phyloP scores from a whole-genome alignment of 2,888 invertebrate genomes.

The Crocallis elinguaria region DNA sequence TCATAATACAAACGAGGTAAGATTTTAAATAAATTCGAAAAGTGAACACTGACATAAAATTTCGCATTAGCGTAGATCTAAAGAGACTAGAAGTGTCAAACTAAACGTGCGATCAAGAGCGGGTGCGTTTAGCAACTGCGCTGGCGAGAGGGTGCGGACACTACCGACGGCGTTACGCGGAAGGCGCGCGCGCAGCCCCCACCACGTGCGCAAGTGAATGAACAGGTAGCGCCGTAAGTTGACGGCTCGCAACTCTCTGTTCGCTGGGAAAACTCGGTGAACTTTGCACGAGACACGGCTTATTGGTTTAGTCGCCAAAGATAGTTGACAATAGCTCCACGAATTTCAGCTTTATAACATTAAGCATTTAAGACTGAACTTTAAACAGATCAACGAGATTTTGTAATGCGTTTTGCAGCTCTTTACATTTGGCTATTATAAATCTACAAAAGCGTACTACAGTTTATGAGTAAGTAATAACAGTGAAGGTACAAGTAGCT shows the following conservation, averaged over 20 bases:
- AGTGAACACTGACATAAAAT: constrained; percentile 42
- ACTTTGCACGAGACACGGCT: constrained; percentile 37
- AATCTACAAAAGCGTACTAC: background rate
- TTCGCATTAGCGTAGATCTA: constrained; percentile 46
- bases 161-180: constrained; percentile 84
- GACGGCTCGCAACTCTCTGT: constrained; percentile 48
- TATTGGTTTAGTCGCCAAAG: constrained; percentile 27
- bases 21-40: constrained; percentile 9
- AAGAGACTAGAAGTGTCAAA: constrained; percentile 71
- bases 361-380: constrained; percentile 6
- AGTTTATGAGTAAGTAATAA: constrained; percentile 29
- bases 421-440: no score
- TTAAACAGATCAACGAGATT: constrained; percentile 2
- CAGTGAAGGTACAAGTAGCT: constrained; percentile 30
- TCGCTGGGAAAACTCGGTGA: constrained; percentile 42
- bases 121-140: constrained; percentile 83
- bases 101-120: constrained; percentile 75
- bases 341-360: constrained; percentile 21
- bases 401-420: background rate
- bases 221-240: constrained; percentile 77
- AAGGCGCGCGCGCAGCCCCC: constrained; percentile 76
- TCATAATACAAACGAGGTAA: constrained; percentile 11
- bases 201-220: constrained; percentile 74
- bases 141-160: constrained; percentile 79
- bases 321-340: constrained; percentile 16